These are phyloP conservation scores for Paramuricea clavata DNA, from an alignment of 92 coral and sea anemone genomes.

Conservation along the genomic window DNA sequence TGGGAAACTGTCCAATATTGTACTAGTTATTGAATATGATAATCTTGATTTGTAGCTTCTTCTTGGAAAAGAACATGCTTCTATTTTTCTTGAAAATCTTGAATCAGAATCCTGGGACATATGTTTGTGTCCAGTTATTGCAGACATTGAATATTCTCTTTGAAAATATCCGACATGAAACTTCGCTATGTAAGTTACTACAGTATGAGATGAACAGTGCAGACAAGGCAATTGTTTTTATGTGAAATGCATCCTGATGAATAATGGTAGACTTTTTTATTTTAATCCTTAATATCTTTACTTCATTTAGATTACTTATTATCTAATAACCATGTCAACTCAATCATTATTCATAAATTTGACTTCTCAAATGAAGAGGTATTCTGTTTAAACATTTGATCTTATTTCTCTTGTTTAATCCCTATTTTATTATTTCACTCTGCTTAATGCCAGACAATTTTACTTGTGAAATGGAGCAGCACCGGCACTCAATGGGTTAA, in stretches of 20 bases:
- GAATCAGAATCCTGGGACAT: slow-evolving; percentile 90
- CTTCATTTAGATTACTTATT: slow-evolving; percentile 79
- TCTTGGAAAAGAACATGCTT: slow-evolving; percentile 97
- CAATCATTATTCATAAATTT: slow-evolving; percentile 94
- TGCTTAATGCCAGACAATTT: too few species aligned
- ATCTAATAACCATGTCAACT: slow-evolving; percentile 93
- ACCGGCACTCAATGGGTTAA: too few species aligned
- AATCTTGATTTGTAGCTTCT: slow-evolving; percentile 70
- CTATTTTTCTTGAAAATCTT: slow-evolving; percentile 92
- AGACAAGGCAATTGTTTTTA: too few species aligned
- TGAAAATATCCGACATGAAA: slow-evolving; percentile 98
- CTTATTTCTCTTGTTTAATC: not conserved
- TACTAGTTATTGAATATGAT: too few species aligned
- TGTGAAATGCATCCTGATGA: too few species aligned
- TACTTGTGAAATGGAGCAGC: too few species aligned
- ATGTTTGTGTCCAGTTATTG: slow-evolving; percentile 91
- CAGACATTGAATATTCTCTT: slow-evolving; percentile 95
- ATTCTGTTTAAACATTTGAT: not conserved
- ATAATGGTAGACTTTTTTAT: too few species aligned
- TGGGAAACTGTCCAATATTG: too few species aligned
- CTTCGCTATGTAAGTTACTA: slow-evolving; percentile 95
- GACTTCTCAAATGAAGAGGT: slow-evolving; percentile 99
- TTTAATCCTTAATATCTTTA: not conserved
- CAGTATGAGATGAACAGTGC: too few species aligned
- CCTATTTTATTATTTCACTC: too few species aligned